Evolutionary conservation across 2,797 vertebrate genomes (phyloP).

Genomic region (Acanthurus lineatus): DNA sequence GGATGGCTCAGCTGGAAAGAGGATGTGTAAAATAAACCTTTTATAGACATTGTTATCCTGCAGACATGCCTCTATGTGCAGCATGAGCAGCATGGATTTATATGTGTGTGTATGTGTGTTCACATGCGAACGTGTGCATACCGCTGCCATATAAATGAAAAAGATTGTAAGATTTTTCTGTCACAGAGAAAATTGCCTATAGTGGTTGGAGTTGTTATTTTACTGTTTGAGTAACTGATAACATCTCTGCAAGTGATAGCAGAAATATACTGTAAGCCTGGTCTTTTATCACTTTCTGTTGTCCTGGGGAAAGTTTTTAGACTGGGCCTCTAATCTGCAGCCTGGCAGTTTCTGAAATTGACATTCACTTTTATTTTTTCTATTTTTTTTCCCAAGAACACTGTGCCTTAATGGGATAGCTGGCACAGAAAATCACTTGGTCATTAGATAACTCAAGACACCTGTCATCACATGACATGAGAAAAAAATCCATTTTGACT

Average conservation of each 20-base stretch:
- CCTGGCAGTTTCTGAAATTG: slow-evolving; percentile 38
- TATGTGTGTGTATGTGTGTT: slow-evolving; percentile 15
- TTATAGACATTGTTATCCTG: slow-evolving; percentile 52
- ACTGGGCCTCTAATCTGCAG: slow-evolving; percentile 44
- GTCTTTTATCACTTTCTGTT: slow-evolving; percentile 48
- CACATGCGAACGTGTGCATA: slow-evolving; percentile 18
- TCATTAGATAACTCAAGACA: slow-evolving; percentile 42
- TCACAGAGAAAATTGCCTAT: slow-evolving; percentile 50
- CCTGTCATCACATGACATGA: slow-evolving; percentile 17
- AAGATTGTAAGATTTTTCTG: slow-evolving; percentile 32
- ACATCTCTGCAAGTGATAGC: slow-evolving; percentile 42
- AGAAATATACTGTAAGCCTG: slow-evolving; percentile 12
- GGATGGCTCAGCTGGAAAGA: slow-evolving; percentile 71
- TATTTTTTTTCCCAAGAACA: slow-evolving; percentile 10
- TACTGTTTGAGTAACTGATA: slow-evolving; percentile 35
- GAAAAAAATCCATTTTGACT: slow-evolving; percentile 24
- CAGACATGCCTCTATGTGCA: slow-evolving; percentile 42
- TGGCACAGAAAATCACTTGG: slow-evolving; percentile 7
- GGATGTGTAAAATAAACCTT: slow-evolving; percentile 57
- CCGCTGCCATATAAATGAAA: slow-evolving; percentile 40
- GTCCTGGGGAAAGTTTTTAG: slow-evolving; percentile 41
- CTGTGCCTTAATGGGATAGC: slow-evolving; percentile 30
- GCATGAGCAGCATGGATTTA: slow-evolving; percentile 23
- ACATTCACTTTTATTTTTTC: slow-evolving; percentile 11
- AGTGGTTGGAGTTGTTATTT: slow-evolving; percentile 40